These are phyloP conservation scores for Nemapogon koenigi DNA, from an alignment of 2,888 invertebrate genomes.

Conservation along the genomic window DNA sequence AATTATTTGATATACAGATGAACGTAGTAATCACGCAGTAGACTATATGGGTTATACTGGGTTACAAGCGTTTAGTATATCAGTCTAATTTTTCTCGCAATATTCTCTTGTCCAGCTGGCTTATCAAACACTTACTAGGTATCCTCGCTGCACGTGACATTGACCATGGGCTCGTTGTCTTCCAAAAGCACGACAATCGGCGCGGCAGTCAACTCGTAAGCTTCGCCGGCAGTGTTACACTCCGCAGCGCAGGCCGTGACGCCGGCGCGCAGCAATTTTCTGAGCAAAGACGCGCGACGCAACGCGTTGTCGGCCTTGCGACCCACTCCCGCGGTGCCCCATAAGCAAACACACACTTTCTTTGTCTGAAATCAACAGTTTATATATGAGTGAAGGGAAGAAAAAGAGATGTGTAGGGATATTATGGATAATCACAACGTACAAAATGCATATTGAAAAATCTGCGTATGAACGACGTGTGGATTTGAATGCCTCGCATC, in stretches of 20 bases:
- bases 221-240: slow-evolving; percentile 67
- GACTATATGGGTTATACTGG: too few species aligned
- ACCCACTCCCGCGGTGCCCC: slow-evolving; percentile 29
- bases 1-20: too few species aligned
- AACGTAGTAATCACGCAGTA: too few species aligned
- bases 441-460: neutral
- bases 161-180: slow-evolving; percentile 20
- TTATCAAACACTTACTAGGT: slow-evolving; percentile 18
- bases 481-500: too few species aligned
- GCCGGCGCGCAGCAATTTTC: slow-evolving; percentile 74
- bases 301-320: slow-evolving; percentile 28
- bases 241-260: slow-evolving; percentile 69
- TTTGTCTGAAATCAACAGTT: slow-evolving; percentile 23
- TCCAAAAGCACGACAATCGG: slow-evolving; percentile 41
- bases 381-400: neutral
- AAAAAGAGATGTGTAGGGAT: neutral
- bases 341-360: slow-evolving; percentile 35
- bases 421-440: neutral
- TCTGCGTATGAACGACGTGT: too few species aligned
- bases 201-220: slow-evolving; percentile 67
- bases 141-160: slow-evolving; percentile 26
- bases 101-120: too few species aligned
- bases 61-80: too few species aligned
- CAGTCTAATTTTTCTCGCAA: too few species aligned
- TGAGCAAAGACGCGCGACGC: slow-evolving; percentile 28